phyloP scores from a whole-genome alignment of 2,113 vertebrate genomes.

The Fulmarus glacialis region DNA sequence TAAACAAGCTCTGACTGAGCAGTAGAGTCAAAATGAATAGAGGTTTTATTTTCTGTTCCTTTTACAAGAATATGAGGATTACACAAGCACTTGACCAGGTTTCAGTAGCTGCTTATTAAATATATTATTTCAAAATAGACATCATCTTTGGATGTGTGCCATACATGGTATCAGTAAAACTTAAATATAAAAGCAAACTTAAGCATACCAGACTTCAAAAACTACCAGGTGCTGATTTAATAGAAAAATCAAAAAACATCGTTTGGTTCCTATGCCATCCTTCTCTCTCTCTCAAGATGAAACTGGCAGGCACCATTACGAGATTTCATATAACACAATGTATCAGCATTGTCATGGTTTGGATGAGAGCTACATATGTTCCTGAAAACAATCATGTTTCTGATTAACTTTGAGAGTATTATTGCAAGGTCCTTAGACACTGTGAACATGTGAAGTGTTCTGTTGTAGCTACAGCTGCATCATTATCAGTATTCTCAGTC shows the following conservation, averaged over 20 bases:
- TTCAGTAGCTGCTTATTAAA: background rate
- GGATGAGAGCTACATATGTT: background rate
- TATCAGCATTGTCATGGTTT: background rate
- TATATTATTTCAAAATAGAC: background rate
- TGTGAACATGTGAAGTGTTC: background rate
- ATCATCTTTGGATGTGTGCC: background rate
- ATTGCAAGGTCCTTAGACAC: background rate
- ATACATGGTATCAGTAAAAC: background rate
- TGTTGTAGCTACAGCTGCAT: background rate
- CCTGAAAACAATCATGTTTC: background rate
- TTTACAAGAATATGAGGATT: background rate
- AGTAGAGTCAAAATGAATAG: background rate
- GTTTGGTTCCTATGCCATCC: accelerated
- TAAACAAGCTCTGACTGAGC: background rate
- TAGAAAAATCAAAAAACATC: background rate
- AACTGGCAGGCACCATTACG: background rate
- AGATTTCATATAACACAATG: background rate
- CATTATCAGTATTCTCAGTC: background rate
- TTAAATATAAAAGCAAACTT: background rate
- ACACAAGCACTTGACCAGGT: background rate
- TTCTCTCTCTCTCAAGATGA: background rate
- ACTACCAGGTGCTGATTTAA: background rate
- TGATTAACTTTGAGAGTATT: background rate
- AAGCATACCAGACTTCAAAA: background rate
- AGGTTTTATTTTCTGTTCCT: background rate